Conservation (phyloP, 2,113 vertebrate genomes). For the Amblyornis subalaris region DNA sequence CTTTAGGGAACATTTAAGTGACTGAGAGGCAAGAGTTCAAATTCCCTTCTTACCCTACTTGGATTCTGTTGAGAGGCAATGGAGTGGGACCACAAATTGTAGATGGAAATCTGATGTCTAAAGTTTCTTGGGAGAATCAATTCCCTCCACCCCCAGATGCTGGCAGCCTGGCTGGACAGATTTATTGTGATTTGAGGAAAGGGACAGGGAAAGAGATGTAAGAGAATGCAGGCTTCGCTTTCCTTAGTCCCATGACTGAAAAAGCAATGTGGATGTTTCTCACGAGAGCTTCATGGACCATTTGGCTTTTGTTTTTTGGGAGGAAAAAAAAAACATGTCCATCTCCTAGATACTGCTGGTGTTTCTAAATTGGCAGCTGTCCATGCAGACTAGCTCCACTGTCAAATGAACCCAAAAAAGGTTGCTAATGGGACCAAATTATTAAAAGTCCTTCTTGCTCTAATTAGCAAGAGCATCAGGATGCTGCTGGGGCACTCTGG, state of each 20-base stretch:
- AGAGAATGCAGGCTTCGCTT: not conserved
- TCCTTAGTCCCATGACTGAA: not conserved
- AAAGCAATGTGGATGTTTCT: not conserved
- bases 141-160: slow-evolving; percentile 8
- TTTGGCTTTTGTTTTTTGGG: not conserved
- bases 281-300: not conserved
- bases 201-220: not conserved
- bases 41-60: not conserved
- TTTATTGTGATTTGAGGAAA: slow-evolving; percentile 33
- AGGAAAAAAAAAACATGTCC: not conserved
- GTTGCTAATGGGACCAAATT: not conserved
- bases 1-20: not conserved
- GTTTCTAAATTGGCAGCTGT: not conserved
- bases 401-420: not conserved
- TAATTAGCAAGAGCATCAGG: not conserved
- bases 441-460: not conserved
- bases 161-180: slow-evolving; percentile 33
- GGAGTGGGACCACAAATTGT: not conserved
- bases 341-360: not conserved
- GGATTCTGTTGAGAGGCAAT: not conserved
- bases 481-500: not conserved
- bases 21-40: not conserved
- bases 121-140: not conserved
- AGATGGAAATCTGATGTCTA: not conserved
- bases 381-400: not conserved